phyloP scores from a whole-genome alignment of 2,113 vertebrate genomes.

The Elgaria multicarinata region DNA sequence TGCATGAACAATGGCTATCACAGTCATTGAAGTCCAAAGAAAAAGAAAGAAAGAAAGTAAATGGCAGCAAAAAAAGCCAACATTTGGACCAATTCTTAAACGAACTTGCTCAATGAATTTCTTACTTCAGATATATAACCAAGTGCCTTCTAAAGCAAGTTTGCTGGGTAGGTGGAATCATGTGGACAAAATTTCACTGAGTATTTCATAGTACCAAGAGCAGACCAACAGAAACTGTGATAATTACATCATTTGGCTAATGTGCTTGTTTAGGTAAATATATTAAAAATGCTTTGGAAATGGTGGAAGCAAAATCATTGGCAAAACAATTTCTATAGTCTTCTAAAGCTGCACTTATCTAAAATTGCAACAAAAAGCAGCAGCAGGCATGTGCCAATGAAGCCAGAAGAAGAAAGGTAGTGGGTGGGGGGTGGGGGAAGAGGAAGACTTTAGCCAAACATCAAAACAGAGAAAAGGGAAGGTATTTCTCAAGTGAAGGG shows the following conservation, averaged over 20 bases:
- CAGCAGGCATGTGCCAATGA: slow-evolving; percentile 25
- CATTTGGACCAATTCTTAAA: neutral
- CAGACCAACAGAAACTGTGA: slow-evolving; percentile 41
- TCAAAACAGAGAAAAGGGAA: slow-evolving; percentile 55
- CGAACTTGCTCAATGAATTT: neutral
- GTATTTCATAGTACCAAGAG: slow-evolving; percentile 38
- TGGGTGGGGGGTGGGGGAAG: neutral
- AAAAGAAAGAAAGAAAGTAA: neutral
- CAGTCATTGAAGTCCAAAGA: neutral
- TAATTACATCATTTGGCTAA: slow-evolving; percentile 47
- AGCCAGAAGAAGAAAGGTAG: neutral
- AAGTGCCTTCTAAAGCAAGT: slow-evolving; percentile 31
- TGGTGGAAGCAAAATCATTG: slow-evolving; percentile 45
- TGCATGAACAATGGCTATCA: neutral
- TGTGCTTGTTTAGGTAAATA: slow-evolving; percentile 17
- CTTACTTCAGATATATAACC: slow-evolving; percentile 40
- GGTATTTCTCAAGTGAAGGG: slow-evolving; percentile 53
- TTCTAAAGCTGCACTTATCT: slow-evolving; percentile 57
- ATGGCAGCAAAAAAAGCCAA: slow-evolving; percentile 9
- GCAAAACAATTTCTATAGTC: slow-evolving; percentile 54
- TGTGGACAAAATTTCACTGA: slow-evolving; percentile 42
- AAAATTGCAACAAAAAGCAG: slow-evolving; percentile 54
- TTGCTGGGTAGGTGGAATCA: neutral
- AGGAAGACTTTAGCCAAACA: slow-evolving; percentile 43
- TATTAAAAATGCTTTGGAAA: slow-evolving; percentile 53